Percentiles rank a stretch among this genome's conserved stretches.
Evolutionary conservation across 92 coral and sea anemone genomes (phyloP).

Genomic region (Galaxea fascicularis): DNA sequence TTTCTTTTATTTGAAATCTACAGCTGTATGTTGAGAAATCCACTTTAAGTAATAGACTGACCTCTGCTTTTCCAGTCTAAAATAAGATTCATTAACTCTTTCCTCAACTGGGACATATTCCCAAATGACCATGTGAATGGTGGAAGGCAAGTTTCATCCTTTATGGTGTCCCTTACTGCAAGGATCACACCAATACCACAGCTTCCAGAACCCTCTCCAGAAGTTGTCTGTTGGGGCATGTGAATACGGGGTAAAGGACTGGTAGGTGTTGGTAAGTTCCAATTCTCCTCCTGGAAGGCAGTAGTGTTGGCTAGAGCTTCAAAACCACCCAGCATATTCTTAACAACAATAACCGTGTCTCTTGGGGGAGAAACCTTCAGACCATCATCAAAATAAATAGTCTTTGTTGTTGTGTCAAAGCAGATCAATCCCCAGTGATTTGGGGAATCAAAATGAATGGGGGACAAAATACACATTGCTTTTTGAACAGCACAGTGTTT

Average conservation of each 20-base stretch:
- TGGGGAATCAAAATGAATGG: not conserved
- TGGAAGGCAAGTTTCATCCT: not conserved
- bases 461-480: constrained; percentile 10
- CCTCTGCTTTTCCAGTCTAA: not conserved
- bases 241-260: too few species aligned
- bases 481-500: not conserved
- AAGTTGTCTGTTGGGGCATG: not conserved
- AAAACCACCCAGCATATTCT: not conserved
- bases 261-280: not conserved
- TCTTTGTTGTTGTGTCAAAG: not conserved
- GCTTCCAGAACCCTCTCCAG: not conserved
- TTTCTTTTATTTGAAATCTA: too few species aligned
- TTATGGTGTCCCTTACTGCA: not conserved
- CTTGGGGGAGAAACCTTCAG: not conserved
- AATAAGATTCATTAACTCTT: not conserved
- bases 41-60: too few species aligned
- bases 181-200: not conserved
- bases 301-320: not conserved
- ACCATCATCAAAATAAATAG: constrained; percentile 17
- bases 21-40: too few species aligned
- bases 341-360: not conserved
- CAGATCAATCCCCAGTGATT: constrained; percentile 48
- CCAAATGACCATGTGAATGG: not conserved
- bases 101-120: not conserved
- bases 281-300: not conserved